phyloP scores from a whole-genome alignment of 2,888 invertebrate genomes.

The Pseudococcus jackbeardsleyi region DNA sequence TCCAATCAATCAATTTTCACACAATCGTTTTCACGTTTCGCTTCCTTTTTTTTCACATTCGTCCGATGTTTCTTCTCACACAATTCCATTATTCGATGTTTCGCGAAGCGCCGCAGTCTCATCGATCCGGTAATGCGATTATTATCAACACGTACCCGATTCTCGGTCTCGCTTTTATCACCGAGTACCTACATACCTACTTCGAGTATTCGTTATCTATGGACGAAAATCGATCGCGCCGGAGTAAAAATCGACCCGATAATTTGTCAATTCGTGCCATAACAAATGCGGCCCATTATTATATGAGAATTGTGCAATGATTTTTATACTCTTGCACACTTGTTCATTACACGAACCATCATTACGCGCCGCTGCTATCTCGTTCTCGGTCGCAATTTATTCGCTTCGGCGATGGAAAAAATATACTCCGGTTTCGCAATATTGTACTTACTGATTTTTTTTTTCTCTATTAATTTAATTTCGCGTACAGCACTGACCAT shows the following conservation, averaged over 20 bases:
- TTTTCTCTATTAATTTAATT: not conserved
- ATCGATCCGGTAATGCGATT: slow-evolving; percentile 9
- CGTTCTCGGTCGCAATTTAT: not conserved
- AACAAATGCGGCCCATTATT: slow-evolving; percentile 28
- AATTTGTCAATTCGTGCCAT: slow-evolving; percentile 42
- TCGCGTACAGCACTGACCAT: not conserved
- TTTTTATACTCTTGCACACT: slow-evolving; percentile 7
- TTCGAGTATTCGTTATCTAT: slow-evolving; percentile 21
- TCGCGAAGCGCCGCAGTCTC: not conserved
- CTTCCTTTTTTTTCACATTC: too few species aligned
- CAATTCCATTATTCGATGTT: not conserved
- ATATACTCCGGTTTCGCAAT: not conserved
- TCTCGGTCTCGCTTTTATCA: slow-evolving; percentile 33
- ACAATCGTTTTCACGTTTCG: too few species aligned
- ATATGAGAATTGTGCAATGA: slow-evolving; percentile 27
- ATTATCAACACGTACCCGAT: slow-evolving; percentile 1
- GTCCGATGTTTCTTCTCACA: not conserved
- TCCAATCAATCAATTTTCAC: too few species aligned
- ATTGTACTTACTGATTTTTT: not conserved
- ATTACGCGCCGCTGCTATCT: not conserved
- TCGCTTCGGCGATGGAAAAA: not conserved
- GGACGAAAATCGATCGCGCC: not conserved
- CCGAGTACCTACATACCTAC: slow-evolving; percentile 28
- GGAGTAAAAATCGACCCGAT: not conserved
- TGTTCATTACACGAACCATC: slow-evolving; percentile 26